Conservation (phyloP, 2,113 vertebrate genomes). For the Glaucomys volans region DNA sequence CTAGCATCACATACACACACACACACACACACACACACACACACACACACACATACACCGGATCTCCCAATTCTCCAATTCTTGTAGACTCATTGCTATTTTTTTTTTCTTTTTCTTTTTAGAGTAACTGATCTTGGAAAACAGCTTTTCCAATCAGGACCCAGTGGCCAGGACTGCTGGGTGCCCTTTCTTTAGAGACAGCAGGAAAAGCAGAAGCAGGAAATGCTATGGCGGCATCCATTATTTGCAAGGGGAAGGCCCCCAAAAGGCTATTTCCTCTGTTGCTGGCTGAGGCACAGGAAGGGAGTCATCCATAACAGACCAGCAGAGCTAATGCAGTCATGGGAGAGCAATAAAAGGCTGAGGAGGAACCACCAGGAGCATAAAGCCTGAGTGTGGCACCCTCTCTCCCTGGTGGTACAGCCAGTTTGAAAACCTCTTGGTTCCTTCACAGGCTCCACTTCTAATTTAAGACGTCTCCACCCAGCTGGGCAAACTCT, state of each 20-base stretch:
- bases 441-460: slow-evolving; percentile 55
- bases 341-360: neutral
- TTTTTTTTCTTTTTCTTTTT: neutral
- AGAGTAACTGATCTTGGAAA: slow-evolving; percentile 31
- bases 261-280: neutral
- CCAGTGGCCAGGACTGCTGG: neutral
- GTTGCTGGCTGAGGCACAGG: neutral
- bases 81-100: neutral
- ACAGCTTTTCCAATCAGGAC: slow-evolving; percentile 33
- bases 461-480: slow-evolving; percentile 68
- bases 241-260: neutral
- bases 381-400: neutral
- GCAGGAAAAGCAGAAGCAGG: slow-evolving; percentile 37
- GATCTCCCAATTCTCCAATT: neutral
- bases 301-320: too few species aligned
- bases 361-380: neutral
- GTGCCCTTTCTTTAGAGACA: neutral
- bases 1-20: neutral
- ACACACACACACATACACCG: neutral
- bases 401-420: neutral
- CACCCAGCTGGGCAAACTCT: slow-evolving; percentile 38
- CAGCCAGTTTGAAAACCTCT: slow-evolving; percentile 43
- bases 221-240: neutral
- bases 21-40: neutral
- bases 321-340: too few species aligned